Conservation (phyloP, 2,888 invertebrate genomes). For the Acleris emargana region DNA sequence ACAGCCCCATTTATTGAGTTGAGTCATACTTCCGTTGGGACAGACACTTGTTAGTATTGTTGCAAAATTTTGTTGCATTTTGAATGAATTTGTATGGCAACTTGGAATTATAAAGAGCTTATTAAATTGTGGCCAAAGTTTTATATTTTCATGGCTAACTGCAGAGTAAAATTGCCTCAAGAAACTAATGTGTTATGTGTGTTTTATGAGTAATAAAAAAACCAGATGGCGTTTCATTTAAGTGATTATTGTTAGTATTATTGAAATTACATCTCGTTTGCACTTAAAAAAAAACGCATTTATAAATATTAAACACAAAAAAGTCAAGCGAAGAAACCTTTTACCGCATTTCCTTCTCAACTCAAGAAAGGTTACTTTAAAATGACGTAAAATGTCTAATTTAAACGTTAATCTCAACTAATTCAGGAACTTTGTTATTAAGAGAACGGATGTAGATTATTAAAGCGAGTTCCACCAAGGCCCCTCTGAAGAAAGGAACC, state of each 20-base stretch:
- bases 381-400: too few species aligned
- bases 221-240: too few species aligned
- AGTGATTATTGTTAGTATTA: too few species aligned
- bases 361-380: too few species aligned
- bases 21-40: neutral
- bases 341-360: too few species aligned
- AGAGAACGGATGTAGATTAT: conserved; percentile 31
- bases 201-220: too few species aligned
- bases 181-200: too few species aligned
- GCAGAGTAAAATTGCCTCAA: too few species aligned
- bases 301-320: too few species aligned
- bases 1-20: neutral
- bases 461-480: conserved; percentile 38
- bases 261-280: too few species aligned
- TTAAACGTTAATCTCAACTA: conserved; percentile 5
- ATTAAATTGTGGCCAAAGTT: neutral
- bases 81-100: conserved; percentile 1
- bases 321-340: too few species aligned
- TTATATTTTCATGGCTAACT: neutral
- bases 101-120: neutral
- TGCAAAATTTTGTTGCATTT: conserved; percentile 13
- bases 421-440: conserved; percentile 24
- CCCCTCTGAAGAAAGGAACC: conserved; percentile 37
- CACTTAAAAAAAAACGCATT: too few species aligned
- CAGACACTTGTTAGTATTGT: conserved; percentile 19